Evolutionary conservation across 2,113 vertebrate species (phyloP), one percentile per base, ranked within the genome.

Genomic region (Hassar affinis): DNA sequence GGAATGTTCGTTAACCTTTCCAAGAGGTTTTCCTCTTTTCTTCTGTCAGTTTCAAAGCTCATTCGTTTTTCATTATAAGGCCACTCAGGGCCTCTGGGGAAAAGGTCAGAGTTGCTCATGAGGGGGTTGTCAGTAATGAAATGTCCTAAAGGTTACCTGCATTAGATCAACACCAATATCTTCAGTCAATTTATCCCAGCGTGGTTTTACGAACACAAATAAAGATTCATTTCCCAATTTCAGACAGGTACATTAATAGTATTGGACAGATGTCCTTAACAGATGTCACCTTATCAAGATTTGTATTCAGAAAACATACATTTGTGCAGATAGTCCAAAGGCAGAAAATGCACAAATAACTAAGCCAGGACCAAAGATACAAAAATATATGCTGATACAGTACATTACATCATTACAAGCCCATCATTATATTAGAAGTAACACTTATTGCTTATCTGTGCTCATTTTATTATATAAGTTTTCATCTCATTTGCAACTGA

Each of bases 141-240:
- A 75, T 87, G 61, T 86, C 75, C 62, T 87, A 85, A 91, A 89
- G 90, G 89, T 90, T 89, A 87, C 81, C 81, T 80, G 80, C 80
- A 86, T 88, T 84, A 88, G 22, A 74, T 78, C 42, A 47, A 85
- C 84, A 87, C 2, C 62, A 72, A 38, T 78, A 82, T 66, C 82
- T 80, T 62, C 35, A 45, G 45, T 61, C 71, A 33, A 6, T 17
- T 18, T 25, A 35, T 7, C 12, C 33, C n/a, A 3, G 1, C 27
- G 11, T 64, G 78, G 75, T 79, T 85, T 79, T n/a, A 82, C 51
- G 57, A 87, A 51, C 76, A 61, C 64, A 79, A 42, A 45, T n/a
- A 22, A 51, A 25, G 33, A n/a, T 57, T 11, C 61, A 80, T 51
- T 49, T 49, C 12, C 54, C 18, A n/a, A 42, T 52, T 4, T 68